Evolutionary conservation across 2,888 invertebrate species (phyloP).

Genomic region (Pseudoips prasinana): DNA sequence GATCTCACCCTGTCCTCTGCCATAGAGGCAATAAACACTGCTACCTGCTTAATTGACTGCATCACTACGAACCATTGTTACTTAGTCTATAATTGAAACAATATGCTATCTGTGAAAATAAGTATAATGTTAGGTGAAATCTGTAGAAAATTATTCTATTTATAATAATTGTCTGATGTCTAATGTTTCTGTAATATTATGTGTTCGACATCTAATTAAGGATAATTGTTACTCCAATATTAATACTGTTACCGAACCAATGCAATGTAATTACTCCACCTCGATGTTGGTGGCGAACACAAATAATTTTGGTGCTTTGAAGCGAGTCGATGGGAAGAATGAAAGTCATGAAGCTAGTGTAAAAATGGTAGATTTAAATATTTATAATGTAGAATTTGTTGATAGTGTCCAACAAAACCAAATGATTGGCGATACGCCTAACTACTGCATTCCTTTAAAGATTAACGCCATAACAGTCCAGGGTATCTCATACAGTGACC

Average conservation of each 20-base stretch:
- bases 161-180: slow-evolving; percentile 83
- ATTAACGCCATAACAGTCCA: slow-evolving; percentile 84
- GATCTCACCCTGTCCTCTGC: slow-evolving; percentile 79
- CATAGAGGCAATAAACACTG: slow-evolving; percentile 77
- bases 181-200: slow-evolving; percentile 83
- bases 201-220: slow-evolving; percentile 85
- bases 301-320: slow-evolving; percentile 82
- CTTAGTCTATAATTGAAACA: slow-evolving; percentile 83
- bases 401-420: slow-evolving; percentile 83
- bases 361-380: slow-evolving; percentile 82
- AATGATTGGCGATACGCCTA: slow-evolving; percentile 82
- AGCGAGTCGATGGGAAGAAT: slow-evolving; percentile 78
- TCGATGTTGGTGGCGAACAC: slow-evolving; percentile 82
- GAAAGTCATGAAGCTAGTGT: slow-evolving; percentile 81
- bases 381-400: slow-evolving; percentile 82
- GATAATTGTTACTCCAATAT: slow-evolving; percentile 81
- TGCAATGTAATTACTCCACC: slow-evolving; percentile 83
- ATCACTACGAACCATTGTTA: slow-evolving; percentile 84
- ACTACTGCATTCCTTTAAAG: slow-evolving; percentile 82
- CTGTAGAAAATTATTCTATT: slow-evolving; percentile 83
- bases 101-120: slow-evolving; percentile 87
- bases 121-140: slow-evolving; percentile 81
- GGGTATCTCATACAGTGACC: slow-evolving; percentile 83
- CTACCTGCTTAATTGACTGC: slow-evolving; percentile 85
- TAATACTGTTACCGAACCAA: slow-evolving; percentile 83